phyloP scores from a whole-genome alignment of 1,140 invertebrate genomes.

The Musca domestica region DNA sequence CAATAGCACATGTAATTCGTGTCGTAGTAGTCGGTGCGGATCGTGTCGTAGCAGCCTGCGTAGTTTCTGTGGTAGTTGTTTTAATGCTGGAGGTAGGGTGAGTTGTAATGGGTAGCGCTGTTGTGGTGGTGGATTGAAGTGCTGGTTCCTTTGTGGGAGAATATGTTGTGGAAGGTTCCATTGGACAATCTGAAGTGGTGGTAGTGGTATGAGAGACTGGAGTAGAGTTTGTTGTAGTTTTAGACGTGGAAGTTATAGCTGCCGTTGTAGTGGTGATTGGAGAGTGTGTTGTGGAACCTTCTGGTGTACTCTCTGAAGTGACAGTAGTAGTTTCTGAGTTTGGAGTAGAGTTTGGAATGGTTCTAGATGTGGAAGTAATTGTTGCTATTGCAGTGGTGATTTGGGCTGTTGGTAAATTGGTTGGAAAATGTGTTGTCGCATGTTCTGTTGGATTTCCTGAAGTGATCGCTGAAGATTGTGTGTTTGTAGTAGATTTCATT shows the following conservation, averaged over 20 bases:
- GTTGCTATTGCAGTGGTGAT: not conserved
- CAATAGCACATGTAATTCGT: not conserved
- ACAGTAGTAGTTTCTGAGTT: not conserved
- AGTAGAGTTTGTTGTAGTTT: not conserved
- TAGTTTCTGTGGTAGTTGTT: too few species aligned
- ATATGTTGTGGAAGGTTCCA: too few species aligned
- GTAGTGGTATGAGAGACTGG: too few species aligned
- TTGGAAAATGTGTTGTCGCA: not conserved
- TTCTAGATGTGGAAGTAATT: not conserved
- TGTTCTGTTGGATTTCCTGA: not conserved
- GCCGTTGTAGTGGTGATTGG: not conserved
- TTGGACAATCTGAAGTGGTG: too few species aligned
- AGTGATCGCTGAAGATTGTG: too few species aligned
- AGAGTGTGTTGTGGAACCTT: not conserved
- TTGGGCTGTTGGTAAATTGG: not conserved
- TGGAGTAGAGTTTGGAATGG: not conserved
- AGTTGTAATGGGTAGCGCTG: too few species aligned
- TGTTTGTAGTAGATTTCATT: not conserved
- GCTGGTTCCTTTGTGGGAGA: too few species aligned
- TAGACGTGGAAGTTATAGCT: not conserved
- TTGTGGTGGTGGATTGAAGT: too few species aligned
- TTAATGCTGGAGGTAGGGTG: too few species aligned
- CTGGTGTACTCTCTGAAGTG: not conserved
- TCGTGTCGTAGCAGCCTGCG: too few species aligned
- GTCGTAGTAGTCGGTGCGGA: not conserved